phyloP scores from a whole-genome alignment of 2,113 vertebrate species.

The Scytalopus superciliaris region DNA sequence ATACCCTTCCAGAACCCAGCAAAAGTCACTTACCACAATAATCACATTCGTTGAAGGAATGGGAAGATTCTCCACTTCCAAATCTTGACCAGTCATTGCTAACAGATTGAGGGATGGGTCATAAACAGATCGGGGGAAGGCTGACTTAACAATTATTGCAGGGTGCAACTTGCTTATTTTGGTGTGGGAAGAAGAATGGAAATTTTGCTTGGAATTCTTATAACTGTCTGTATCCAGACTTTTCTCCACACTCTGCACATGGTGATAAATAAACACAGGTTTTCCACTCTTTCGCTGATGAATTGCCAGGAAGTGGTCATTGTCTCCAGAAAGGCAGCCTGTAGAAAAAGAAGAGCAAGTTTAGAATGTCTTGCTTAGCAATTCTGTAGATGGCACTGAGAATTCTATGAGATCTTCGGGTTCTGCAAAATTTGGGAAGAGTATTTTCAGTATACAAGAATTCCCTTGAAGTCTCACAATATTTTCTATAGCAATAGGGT shows the following conservation, averaged over 20 bases:
- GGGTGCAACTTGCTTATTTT: slow-evolving; percentile 68
- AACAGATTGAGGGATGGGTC: slow-evolving; percentile 76
- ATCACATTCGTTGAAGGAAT: slow-evolving; percentile 76
- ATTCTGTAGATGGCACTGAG: background rate
- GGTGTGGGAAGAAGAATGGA: slow-evolving; percentile 47
- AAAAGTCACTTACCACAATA: slow-evolving; percentile 76
- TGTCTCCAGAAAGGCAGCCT: slow-evolving; percentile 78
- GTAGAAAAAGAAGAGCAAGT: slow-evolving; percentile 21
- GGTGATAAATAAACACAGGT: slow-evolving; percentile 75
- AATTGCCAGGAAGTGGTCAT: slow-evolving; percentile 72
- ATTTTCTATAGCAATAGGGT: background rate
- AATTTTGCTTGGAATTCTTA: slow-evolving; percentile 67
- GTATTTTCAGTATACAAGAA: background rate
- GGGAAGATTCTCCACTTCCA: slow-evolving; percentile 81
- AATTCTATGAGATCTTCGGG: background rate
- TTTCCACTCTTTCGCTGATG: slow-evolving; percentile 72
- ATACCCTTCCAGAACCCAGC: background rate
- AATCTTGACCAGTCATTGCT: slow-evolving; percentile 71
- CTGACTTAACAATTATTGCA: slow-evolving; percentile 70
- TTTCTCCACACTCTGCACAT: slow-evolving; percentile 73
- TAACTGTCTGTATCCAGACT: slow-evolving; percentile 71
- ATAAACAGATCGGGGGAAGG: slow-evolving; percentile 72
- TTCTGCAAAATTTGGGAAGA: background rate
- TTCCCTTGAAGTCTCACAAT: background rate
- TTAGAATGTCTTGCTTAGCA: background rate